These are phyloP conservation scores for Antheraea assamensis DNA, from an alignment of 2,888 invertebrate genomes.

Conservation along the genomic window DNA sequence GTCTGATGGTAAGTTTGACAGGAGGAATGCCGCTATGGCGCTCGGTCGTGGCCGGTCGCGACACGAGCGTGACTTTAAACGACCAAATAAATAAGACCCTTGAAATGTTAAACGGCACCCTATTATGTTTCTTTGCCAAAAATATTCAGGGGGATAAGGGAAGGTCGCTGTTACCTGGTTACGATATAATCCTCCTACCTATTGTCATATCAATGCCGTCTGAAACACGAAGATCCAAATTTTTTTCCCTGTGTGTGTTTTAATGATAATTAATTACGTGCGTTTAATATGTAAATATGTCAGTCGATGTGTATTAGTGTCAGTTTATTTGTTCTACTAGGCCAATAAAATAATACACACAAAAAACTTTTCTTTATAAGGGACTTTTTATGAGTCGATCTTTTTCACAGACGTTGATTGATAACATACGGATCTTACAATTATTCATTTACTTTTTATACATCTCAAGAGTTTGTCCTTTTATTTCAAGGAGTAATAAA, in stretches of 20 bases:
- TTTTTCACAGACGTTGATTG: neutral
- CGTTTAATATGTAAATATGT: constrained; percentile 68
- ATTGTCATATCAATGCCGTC: constrained; percentile 80
- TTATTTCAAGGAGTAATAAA: neutral
- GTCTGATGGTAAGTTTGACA: constrained; percentile 73
- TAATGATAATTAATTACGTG: constrained; percentile 76
- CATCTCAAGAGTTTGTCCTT: neutral
- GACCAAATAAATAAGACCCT: constrained; percentile 45
- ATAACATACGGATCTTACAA: neutral
- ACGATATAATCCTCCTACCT: constrained; percentile 68
- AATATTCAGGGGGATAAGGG: constrained; percentile 33
- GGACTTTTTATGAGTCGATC: neutral
- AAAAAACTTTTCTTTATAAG: neutral
- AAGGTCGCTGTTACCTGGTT: constrained; percentile 50
- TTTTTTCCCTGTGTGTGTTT: constrained; percentile 62
- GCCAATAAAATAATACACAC: constrained; percentile 30
- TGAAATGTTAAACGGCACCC: constrained; percentile 37
- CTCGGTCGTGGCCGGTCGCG: constrained; percentile 68
- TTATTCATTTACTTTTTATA: neutral
- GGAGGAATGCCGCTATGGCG: constrained; percentile 68
- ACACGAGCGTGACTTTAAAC: constrained; percentile 65
- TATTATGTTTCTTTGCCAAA: constrained; percentile 28
- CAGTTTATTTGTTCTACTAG: constrained; percentile 55
- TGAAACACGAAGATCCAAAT: constrained; percentile 70
- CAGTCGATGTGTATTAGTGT: constrained; percentile 73